Percentiles rank a stretch among this genome's conserved stretches.
Evolutionary conservation across 37 sponge, comb jelly and placozoan species (phyloP).

Genomic region (Geodia barretti): DNA sequence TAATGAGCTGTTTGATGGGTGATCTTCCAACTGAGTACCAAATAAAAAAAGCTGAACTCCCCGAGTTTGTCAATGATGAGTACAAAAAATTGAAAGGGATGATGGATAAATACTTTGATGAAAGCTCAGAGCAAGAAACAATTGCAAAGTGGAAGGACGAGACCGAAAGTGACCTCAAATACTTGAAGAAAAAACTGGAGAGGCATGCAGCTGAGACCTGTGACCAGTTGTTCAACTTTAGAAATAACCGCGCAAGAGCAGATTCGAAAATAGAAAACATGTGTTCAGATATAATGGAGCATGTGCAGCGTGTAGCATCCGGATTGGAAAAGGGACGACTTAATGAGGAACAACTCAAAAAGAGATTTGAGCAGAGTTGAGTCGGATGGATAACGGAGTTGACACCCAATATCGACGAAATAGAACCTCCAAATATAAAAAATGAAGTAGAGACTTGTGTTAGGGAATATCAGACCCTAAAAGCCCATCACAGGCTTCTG

Average conservation of each 20-base stretch:
- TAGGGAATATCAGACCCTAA: not conserved
- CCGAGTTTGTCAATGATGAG: not conserved
- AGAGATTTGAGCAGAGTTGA: not conserved
- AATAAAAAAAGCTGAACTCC: not conserved
- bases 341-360: not conserved
- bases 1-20: not conserved
- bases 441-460: not conserved
- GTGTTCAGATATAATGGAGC: not conserved
- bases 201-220: not conserved
- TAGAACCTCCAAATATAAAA: not conserved
- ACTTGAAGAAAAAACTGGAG: not conserved
- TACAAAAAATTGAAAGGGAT: not conserved
- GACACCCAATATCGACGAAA: not conserved
- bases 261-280: not conserved
- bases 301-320: not conserved
- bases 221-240: not conserved
- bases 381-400: not conserved
- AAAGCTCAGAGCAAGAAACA: not conserved
- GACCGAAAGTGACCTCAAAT: not conserved
- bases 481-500: not conserved
- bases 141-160: not conserved
- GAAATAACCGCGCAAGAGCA: not conserved
- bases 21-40: not conserved
- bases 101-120: slow-evolving; percentile 10
- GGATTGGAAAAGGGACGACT: not conserved